Evolutionary conservation across 2,888 invertebrate species (phyloP), one percentile per base, ranked within the genome.

Genomic region (Myopa tessellatipennis): DNA sequence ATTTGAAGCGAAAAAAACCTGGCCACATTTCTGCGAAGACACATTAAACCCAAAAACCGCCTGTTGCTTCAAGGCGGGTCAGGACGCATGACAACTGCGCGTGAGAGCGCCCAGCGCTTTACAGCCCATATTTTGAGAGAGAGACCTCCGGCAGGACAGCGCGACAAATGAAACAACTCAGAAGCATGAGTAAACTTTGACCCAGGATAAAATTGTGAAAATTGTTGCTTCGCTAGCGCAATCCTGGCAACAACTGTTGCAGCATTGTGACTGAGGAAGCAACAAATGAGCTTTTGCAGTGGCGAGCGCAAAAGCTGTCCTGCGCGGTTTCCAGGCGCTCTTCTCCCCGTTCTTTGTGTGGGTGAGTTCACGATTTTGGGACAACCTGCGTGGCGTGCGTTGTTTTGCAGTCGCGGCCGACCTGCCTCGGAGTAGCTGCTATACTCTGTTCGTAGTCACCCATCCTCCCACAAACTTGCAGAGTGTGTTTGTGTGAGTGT

Each of bases 41-140:
- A 65, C 14, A 26, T 14, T 3, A 65, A 65, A 14, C 38, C 34
- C 4, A 80, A 65, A 40, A 78, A 80, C 85, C 85, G 87, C 87
- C 87, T 87, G 87, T 87, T 87, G 87, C 85, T 86, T 87, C 85
- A 76, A 34, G 69, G 69, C 80, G 80, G 81, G 80, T 82, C 80
- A 81, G 78, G 36, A 79, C 82, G 81, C 81, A 81, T 81, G 82
- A 61, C 80, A 81, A 79, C 73, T 74, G 50, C 71, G 58, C 16
- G 7, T 14, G 34, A 4, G 38, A 58, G 14, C 36, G 55, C 55
- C 5, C 16, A 12, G 55, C 55, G 55, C 55, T 8, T 45, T 6
- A 6, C 63, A 58, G 14, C 14, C 3, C 67, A 26, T 12, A 16
- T 45, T 34, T 26, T 6, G 50, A 70, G 12, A 76, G 18, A 63